phyloP scores from a whole-genome alignment of 2,113 vertebrate genomes.

The Nesoenas mayeri region DNA sequence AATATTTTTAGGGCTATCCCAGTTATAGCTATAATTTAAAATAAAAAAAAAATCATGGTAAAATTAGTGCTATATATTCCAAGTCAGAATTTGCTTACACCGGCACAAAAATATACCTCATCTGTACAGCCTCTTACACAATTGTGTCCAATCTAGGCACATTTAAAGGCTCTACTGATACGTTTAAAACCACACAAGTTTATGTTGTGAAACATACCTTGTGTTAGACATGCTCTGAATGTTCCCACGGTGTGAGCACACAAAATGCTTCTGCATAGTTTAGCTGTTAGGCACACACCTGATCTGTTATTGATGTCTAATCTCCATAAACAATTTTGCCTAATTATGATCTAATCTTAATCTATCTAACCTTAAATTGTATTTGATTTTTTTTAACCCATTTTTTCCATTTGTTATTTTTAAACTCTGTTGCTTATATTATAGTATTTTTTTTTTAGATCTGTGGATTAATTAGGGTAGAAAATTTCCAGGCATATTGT shows the following conservation, averaged over 20 bases:
- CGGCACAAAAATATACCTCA: neutral
- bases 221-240: conserved; percentile 16
- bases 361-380: neutral
- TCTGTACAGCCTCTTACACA: neutral
- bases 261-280: neutral
- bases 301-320: conserved; percentile 13
- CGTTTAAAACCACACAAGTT: conserved; percentile 1
- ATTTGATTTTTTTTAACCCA: neutral
- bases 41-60: neutral
- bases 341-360: conserved; percentile 6
- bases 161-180: neutral
- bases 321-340: neutral
- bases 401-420: neutral
- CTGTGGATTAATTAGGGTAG: neutral
- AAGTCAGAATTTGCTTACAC: neutral
- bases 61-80: neutral
- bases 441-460: neutral
- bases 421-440: neutral
- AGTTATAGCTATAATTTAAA: neutral
- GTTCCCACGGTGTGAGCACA: conserved; percentile 18
- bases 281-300: neutral
- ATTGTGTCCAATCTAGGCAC: neutral
- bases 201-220: conserved; percentile 38
- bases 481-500: neutral
- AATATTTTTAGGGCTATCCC: neutral